Conservation (phyloP, 2,888 invertebrate species). For the Troides oblongomaculatus region DNA sequence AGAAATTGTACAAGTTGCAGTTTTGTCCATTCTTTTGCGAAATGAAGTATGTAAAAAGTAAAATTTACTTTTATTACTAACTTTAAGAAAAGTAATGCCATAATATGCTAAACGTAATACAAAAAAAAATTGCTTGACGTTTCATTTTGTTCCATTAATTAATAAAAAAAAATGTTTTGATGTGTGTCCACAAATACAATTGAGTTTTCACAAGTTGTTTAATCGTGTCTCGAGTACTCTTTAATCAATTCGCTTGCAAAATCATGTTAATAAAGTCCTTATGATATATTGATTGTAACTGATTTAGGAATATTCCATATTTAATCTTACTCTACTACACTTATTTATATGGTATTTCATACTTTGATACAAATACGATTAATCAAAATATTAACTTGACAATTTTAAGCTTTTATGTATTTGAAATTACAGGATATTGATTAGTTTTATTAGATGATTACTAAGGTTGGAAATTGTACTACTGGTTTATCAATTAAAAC, state of each 20-base stretch:
- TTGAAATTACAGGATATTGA: too few species aligned
- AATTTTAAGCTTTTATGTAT: too few species aligned
- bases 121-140: slow-evolving; percentile 1
- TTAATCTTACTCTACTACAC: neutral
- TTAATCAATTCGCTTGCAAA: slow-evolving; percentile 20
- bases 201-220: slow-evolving; percentile 8
- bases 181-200: neutral
- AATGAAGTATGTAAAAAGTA: neutral
- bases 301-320: slow-evolving; percentile 8
- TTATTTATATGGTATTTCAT: neutral
- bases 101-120: neutral
- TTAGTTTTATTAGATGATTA: neutral
- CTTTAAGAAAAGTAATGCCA: neutral
- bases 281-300: slow-evolving; percentile 1
- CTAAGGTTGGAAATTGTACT: neutral
- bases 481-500: neutral
- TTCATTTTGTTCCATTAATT: slow-evolving; percentile 1
- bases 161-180: neutral
- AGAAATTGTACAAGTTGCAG: neutral
- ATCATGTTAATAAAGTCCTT: slow-evolving; percentile 10
- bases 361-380: neutral
- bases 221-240: slow-evolving; percentile 15
- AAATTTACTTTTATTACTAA: neutral
- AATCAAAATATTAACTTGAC: too few species aligned
- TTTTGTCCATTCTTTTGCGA: neutral